Conservation (phyloP, 2,113 vertebrate species). For the Hypocryptadius cinnamomeus region DNA sequence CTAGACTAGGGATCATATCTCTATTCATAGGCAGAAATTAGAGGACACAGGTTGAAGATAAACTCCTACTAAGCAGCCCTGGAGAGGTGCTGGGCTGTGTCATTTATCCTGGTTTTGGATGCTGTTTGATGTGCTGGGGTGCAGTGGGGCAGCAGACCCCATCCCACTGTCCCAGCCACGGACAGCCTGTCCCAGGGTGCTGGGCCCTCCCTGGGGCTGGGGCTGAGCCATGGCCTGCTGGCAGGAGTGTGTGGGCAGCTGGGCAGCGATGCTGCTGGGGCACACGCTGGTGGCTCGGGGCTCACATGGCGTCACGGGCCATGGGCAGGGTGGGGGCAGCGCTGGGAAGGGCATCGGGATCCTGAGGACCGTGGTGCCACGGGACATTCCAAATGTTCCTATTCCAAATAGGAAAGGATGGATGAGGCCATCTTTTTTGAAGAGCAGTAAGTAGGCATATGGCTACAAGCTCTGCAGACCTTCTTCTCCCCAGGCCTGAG, state of each 20-base stretch:
- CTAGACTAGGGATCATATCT: neutral
- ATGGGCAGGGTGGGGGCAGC: fast-evolving
- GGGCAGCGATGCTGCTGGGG: neutral
- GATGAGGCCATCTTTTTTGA: neutral
- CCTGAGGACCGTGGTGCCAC: no score
- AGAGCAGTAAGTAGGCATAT: neutral
- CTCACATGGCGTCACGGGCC: fast-evolving
- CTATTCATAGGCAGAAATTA: neutral
- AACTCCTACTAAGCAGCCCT: neutral
- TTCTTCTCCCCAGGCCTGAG: neutral
- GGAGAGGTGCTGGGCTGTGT: no score
- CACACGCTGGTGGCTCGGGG: no score
- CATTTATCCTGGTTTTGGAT: neutral
- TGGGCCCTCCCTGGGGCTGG: neutral
- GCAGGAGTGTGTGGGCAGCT: neutral
- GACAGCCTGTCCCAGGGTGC: fast-evolving
- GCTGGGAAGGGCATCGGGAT: neutral
- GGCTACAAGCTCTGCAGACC: neutral
- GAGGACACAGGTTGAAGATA: neutral
- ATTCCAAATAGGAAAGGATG: neutral
- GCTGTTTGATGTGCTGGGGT: no score
- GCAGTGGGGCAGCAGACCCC: no score
- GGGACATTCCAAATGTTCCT: neutral
- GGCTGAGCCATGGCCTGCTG: fast-evolving
- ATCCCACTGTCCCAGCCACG: neutral